A percentile compares a stretch with the other conserved stretches of the same genome.
phyloP scores from a whole-genome alignment of 2,797 vertebrate genomes.

The Tokudaia muenninki region DNA sequence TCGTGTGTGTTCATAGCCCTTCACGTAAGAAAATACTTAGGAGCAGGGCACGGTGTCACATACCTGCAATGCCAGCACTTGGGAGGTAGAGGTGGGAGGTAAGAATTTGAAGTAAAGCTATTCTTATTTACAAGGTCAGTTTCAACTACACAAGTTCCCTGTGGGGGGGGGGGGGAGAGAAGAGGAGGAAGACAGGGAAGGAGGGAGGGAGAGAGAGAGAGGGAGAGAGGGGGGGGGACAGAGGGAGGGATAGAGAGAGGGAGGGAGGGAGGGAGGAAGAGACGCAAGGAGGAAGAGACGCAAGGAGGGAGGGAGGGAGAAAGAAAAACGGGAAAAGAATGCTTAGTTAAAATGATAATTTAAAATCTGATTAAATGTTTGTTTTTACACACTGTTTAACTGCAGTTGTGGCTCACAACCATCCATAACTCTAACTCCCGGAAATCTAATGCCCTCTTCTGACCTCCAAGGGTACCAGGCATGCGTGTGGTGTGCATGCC shows the following conservation, averaged over 20 bases:
- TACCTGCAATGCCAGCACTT: not conserved
- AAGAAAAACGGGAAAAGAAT: no score
- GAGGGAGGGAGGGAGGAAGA: no score
- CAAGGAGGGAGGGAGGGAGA: rapidly evolving
- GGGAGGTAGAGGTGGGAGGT: not conserved
- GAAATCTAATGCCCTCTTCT: not conserved
- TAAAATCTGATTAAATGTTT: not conserved
- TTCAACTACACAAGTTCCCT: not conserved
- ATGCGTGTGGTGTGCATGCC: no score
- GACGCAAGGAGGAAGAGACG: no score
- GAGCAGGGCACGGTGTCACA: not conserved
- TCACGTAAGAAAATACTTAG: not conserved
- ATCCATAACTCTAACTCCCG: not conserved
- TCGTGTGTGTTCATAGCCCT: not conserved
- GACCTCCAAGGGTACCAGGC: not conserved
- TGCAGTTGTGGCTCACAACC: not conserved
- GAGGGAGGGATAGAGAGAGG: no score
- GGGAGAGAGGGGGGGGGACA: no score
- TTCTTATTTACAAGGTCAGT: not conserved
- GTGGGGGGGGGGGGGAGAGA: no score
- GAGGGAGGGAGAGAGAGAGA: not conserved
- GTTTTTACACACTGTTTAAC: not conserved
- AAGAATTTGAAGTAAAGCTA: not conserved
- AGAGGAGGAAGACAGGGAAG: no score
- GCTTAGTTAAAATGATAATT: not conserved